phyloP scores from a whole-genome alignment of 2,113 vertebrate species.

The Podiceps cristatus region DNA sequence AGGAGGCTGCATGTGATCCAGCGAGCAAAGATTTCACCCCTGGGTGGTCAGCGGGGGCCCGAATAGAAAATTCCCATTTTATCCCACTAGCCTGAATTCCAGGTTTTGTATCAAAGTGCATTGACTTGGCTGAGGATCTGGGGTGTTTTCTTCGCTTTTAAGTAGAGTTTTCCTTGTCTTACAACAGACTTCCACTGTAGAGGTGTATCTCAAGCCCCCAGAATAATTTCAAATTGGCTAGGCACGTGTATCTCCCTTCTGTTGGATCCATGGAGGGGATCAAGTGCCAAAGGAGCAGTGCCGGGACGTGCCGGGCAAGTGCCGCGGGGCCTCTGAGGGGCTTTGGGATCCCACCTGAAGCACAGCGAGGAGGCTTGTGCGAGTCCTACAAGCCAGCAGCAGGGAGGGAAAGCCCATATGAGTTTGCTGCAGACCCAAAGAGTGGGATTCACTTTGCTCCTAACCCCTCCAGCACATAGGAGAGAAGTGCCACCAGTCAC shows the following conservation, averaged over 20 bases:
- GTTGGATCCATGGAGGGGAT: fast-evolving
- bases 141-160: not conserved
- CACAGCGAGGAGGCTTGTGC: not conserved
- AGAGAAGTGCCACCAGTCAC: not conserved
- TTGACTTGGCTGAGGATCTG: not conserved
- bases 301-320: fast-evolving
- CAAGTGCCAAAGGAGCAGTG: not conserved
- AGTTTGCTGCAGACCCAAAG: not conserved
- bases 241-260: not conserved
- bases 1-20: not conserved
- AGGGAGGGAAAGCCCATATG: not conserved
- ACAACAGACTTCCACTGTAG: fast-evolving
- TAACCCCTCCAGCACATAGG: not conserved
- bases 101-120: not conserved
- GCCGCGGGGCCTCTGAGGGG: fast-evolving
- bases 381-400: not conserved
- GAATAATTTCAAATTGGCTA: not conserved
- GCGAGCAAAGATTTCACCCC: not conserved
- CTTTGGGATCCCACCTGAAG: not conserved
- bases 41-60: not conserved
- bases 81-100: not conserved
- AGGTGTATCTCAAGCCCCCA: not conserved
- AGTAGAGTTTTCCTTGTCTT: not conserved
- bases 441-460: not conserved
- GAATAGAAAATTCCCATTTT: not conserved